Base-by-base conservation (phyloP, 2,888 invertebrate species). In the Harmothoe impar region DNA sequence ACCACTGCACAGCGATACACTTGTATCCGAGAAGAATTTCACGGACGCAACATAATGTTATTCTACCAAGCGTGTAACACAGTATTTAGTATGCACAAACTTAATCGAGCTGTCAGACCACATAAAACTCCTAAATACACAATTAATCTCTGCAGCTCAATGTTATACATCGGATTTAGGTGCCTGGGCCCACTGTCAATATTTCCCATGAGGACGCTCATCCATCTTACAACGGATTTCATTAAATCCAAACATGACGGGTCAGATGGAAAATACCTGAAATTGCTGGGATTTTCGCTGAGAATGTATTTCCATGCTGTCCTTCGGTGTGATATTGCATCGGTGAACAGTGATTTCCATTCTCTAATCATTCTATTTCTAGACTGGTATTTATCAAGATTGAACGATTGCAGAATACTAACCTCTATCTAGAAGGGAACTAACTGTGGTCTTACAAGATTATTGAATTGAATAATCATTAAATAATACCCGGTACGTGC, bases 221-320 rank as follows among this genome's bases (percentile, higher is more conserved):
- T 72, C 29, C 72, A 72, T 72, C 72, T 29, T 29, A 0, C 1
- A 25, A 3, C 25, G 72, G 72, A 25, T 29, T 29, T 72, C 29
- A 72, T 72, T 72, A 72, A 72, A 72, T 25, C 72, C 72, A 72
- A 72, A 72, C 72, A 72, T 72, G 72, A 72, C 72, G 25, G 72
- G 72, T 25, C 72, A 62, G 62, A 20, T 20, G 62, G 62, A 62
- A 62, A 62, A 62, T 62, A 62, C 20, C n/a, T 62, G n/a, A 62
- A 62, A 62, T 62, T 62, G n/a, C 62, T n/a, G 62, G 15, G 62
- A 20, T 62, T 62, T 62, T 62, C 62, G 62, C 15, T 20, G 12
- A n/a, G 62, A 62, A 62, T 43, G 10, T 43, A 43, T 43, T 43
- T 43, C 43, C 43, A 10, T 43, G 43, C 5, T 43, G 43, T 43